Evolutionary conservation across 2,888 invertebrate genomes (phyloP).

Genomic region (Mesorhabditis belari): DNA sequence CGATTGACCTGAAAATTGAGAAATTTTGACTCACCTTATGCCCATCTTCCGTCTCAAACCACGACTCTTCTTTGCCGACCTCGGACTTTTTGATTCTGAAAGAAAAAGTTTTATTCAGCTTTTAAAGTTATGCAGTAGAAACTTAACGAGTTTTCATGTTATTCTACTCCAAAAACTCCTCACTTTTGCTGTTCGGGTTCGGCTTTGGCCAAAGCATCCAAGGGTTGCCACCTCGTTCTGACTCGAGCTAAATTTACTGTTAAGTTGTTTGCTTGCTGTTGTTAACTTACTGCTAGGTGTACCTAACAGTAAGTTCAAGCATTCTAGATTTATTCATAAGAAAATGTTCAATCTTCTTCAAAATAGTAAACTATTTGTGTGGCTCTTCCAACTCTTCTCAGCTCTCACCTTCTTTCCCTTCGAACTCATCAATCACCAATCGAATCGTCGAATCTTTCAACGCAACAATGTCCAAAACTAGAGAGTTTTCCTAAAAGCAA

Average conservation of each 20-base stretch:
- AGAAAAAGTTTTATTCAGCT: neutral
- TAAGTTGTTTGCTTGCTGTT: too few relatives aligned
- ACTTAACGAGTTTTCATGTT: too few relatives aligned
- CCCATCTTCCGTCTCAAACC: constrained; percentile 38
- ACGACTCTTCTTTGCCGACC: constrained; percentile 22
- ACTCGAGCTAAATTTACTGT: constrained; percentile 12
- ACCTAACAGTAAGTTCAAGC: too few relatives aligned
- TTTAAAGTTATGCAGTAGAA: too few relatives aligned
- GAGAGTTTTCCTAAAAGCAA: constrained; percentile 15
- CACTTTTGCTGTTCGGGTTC: constrained; percentile 69
- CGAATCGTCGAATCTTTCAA: constrained; percentile 41
- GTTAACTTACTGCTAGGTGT: too few relatives aligned
- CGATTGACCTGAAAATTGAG: neutral
- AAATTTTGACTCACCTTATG: constrained; percentile 52
- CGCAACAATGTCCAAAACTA: constrained; percentile 34
- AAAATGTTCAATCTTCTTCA: too few relatives aligned
- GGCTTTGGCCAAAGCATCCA: constrained; percentile 67
- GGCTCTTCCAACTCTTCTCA: too few relatives aligned
- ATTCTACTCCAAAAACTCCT: too few relatives aligned
- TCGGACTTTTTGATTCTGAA: constrained; percentile 27
- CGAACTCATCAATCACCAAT: constrained; percentile 28
- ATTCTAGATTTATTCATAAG: too few relatives aligned
- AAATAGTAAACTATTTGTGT: neutral
- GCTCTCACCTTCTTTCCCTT: neutral
- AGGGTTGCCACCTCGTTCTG: constrained; percentile 58